phyloP scores from a whole-genome alignment of 2,888 invertebrate species.

The Macrophya annulata region DNA sequence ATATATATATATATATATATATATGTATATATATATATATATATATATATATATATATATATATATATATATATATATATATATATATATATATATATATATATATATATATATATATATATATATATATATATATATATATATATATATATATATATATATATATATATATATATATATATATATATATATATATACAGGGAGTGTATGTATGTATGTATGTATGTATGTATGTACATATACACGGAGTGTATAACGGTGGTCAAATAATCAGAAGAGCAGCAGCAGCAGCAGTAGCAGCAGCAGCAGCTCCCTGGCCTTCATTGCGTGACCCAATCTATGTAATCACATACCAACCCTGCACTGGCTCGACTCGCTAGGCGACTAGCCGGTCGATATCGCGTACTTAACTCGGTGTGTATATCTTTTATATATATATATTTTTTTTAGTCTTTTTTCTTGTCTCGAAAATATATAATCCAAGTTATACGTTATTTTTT shows the following conservation, averaged over 20 bases:
- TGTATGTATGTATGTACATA: neutral
- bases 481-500: too few relatives aligned
- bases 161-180: too few relatives aligned
- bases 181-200: too few relatives aligned
- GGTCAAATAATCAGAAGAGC: slow-evolving; percentile 43
- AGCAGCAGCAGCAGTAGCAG: neutral
- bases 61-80: too few relatives aligned
- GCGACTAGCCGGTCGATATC: slow-evolving; percentile 30
- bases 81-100: neutral
- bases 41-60: too few relatives aligned
- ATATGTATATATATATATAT: too few relatives aligned
- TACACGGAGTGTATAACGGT: neutral
- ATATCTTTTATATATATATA: too few relatives aligned
- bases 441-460: neutral
- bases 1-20: neutral
- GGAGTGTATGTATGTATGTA: neutral
- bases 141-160: too few relatives aligned
- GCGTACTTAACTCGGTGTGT: slow-evolving; percentile 11
- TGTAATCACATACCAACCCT: slow-evolving; percentile 47
- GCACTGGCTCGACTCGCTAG: neutral
- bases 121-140: neutral
- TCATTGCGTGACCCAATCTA: slow-evolving; percentile 52
- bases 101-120: neutral
- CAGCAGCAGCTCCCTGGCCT: neutral
- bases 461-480: neutral